Conservation (phyloP, 2,113 vertebrate genomes). For the Cheirogaleus medius region DNA sequence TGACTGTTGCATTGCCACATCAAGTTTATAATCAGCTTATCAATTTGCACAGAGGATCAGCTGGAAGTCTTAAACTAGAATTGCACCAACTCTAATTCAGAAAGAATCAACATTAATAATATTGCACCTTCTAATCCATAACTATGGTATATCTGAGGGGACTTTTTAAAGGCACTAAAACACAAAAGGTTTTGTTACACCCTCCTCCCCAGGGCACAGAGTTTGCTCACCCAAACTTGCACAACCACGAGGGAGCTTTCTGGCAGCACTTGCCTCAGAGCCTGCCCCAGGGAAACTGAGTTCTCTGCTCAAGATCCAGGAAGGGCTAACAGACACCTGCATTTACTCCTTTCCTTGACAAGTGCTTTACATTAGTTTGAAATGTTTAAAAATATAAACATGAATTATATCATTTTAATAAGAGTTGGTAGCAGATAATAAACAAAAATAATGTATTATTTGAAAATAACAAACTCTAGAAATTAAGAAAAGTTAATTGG, state of each 20-base stretch:
- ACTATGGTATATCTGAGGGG: neutral
- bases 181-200: neutral
- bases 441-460: constrained; percentile 8
- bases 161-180: neutral
- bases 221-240: neutral
- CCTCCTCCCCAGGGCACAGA: neutral
- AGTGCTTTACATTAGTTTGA: neutral
- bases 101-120: neutral
- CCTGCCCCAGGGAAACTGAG: neutral
- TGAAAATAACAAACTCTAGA: neutral
- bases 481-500: neutral
- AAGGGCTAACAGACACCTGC: neutral
- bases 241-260: neutral
- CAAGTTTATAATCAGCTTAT: neutral
- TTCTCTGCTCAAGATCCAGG: neutral
- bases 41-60: neutral
- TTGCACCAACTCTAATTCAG: neutral
- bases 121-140: neutral
- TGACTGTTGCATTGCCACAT: neutral
- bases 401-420: neutral
- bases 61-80: neutral
- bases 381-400: neutral
- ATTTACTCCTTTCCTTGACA: neutral
- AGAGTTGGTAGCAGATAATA: neutral
- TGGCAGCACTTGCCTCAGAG: neutral